A percentile compares a stretch with the other conserved stretches of the same genome.
phyloP scores from a whole-genome alignment of 1,140 invertebrate species.

The Medauroidea extradentata region DNA sequence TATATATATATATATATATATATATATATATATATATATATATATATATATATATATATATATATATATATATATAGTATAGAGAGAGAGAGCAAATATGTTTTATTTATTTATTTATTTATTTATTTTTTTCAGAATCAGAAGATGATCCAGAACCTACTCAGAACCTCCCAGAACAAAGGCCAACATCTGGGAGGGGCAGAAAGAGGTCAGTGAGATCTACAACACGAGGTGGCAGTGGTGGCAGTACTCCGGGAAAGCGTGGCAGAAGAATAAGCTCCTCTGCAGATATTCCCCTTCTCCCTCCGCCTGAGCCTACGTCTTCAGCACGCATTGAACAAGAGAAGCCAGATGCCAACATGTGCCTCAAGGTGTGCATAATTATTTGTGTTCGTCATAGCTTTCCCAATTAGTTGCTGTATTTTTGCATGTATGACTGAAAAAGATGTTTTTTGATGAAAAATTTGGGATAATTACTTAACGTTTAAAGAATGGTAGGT shows the following conservation, averaged over 20 bases:
- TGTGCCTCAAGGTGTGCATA: slow-evolving; percentile 68
- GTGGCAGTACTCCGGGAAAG: slow-evolving; percentile 32
- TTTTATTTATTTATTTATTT: no score
- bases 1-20: no score
- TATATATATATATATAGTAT: not conserved
- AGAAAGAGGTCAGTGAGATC: not conserved
- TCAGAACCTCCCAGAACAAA: not conserved
- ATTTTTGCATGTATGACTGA: not conserved
- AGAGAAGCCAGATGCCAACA: slow-evolving; percentile 76
- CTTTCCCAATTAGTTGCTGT: not conserved
- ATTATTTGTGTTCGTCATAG: not conserved
- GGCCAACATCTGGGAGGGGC: not conserved
- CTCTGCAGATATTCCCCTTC: slow-evolving; percentile 36
- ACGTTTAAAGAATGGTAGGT: no score
- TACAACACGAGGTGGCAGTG: slow-evolving; percentile 23
- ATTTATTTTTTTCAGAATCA: no score
- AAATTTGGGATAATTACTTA: no score
- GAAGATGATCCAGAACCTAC: slow-evolving; percentile 10
- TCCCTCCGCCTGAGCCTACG: slow-evolving; percentile 47
- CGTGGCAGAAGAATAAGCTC: slow-evolving; percentile 32
- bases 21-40: no score
- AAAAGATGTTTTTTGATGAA: no score
- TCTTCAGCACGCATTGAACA: slow-evolving; percentile 52
- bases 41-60: not conserved
- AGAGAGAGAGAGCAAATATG: not conserved